phyloP scores from a whole-genome alignment of 2,797 vertebrate genomes.

The Rousettus madagascariensis region DNA sequence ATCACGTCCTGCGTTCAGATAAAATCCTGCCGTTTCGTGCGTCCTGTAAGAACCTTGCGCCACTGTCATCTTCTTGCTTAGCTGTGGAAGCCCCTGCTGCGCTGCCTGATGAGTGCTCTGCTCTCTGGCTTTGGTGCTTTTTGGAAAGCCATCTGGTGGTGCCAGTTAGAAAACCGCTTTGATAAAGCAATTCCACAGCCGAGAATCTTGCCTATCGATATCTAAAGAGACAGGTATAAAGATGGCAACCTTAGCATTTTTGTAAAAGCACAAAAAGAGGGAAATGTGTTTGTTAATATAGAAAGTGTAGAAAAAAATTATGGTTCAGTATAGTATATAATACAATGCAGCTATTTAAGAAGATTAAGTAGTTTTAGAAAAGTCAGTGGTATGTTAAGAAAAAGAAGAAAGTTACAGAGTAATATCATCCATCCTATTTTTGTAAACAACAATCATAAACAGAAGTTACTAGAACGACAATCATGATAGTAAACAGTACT shows the following conservation, averaged over 20 bases:
- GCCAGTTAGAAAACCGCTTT: background rate
- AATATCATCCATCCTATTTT: background rate
- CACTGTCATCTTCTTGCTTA: background rate
- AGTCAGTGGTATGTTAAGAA: background rate
- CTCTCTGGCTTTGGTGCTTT: background rate
- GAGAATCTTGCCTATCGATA: background rate
- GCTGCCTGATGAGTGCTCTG: background rate
- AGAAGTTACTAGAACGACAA: background rate
- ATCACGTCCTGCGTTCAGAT: background rate
- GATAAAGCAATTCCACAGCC: slow-evolving; percentile 1
- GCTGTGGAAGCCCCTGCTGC: background rate
- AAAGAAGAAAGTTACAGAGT: background rate
- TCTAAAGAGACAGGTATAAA: background rate
- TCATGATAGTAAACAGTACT: background rate
- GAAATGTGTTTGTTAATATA: background rate
- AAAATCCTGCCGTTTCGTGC: background rate
- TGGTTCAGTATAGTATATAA: background rate
- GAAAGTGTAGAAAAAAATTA: background rate
- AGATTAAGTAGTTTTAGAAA: background rate
- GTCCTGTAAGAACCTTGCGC: background rate
- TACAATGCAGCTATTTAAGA: background rate
- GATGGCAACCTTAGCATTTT: background rate
- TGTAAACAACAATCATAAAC: background rate
- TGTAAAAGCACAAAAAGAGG: background rate
- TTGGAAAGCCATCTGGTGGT: background rate